Conservation (phyloP, 2,797 vertebrate genomes). For the Luscinia luscinia region DNA sequence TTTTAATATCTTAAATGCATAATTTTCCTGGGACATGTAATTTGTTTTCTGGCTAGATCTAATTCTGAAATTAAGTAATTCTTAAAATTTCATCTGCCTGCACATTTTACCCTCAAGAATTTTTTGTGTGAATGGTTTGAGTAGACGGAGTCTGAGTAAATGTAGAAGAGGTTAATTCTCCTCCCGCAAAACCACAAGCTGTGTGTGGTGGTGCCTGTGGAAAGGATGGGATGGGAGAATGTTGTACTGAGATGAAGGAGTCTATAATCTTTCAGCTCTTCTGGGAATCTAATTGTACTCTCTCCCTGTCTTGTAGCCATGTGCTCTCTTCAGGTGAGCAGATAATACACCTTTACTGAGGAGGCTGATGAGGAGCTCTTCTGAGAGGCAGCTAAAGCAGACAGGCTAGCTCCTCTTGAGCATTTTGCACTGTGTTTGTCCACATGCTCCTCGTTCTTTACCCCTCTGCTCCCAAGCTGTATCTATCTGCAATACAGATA, state of each 20-base stretch:
- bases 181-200: neutral
- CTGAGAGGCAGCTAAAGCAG: neutral
- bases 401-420: neutral
- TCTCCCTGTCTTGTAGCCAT: neutral
- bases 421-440: neutral
- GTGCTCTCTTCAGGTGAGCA: neutral
- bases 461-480: neutral
- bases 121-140: neutral
- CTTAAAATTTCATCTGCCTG: neutral
- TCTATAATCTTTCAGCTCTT: neutral
- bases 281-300: neutral
- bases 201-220: neutral
- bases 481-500: neutral
- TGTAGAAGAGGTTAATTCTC: neutral
- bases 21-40: neutral
- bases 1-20: neutral
- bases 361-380: neutral
- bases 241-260: neutral
- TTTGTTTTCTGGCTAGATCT: neutral
- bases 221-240: neutral
- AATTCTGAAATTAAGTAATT: neutral
- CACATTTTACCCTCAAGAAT: neutral
- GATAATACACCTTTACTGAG: neutral
- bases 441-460: neutral
- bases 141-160: neutral